phyloP scores from a whole-genome alignment of 2,888 invertebrate species.

The Luperina nickerlii region DNA sequence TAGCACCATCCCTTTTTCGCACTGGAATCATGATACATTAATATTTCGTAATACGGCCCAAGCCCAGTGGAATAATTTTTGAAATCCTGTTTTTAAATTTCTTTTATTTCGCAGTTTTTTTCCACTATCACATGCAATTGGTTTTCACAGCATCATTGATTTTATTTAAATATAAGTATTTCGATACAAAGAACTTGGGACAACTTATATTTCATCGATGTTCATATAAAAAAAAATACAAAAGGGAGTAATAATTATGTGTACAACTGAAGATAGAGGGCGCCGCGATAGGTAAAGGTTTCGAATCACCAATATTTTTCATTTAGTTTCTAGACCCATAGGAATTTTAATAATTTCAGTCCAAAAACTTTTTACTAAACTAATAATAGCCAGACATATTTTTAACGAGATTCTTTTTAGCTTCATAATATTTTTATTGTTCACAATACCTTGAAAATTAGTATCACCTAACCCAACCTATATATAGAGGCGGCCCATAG shows the following conservation, averaged over 20 bases:
- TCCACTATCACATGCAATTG: background rate
- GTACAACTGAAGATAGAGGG: slow-evolving; percentile 44
- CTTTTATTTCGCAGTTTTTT: background rate
- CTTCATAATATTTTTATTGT: slow-evolving; percentile 4
- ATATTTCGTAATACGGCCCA: background rate
- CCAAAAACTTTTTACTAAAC: background rate
- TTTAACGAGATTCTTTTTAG: slow-evolving; percentile 46
- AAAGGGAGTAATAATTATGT: slow-evolving; percentile 51
- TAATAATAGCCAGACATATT: background rate
- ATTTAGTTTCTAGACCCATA: background rate
- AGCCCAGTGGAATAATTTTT: background rate
- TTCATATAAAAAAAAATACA: slow-evolving; percentile 53
- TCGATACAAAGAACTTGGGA: slow-evolving; percentile 73
- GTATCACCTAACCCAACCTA: slow-evolving; percentile 31
- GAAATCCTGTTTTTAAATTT: background rate
- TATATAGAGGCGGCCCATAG: slow-evolving; percentile 18
- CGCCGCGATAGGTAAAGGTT: slow-evolving; percentile 22
- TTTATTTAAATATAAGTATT: slow-evolving; percentile 56
- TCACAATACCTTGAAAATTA: background rate
- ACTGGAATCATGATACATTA: background rate
- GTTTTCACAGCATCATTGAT: slow-evolving; percentile 26
- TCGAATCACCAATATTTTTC: background rate
- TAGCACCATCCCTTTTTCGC: background rate
- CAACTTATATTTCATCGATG: slow-evolving; percentile 64
- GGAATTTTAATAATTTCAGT: slow-evolving; percentile 9